Evolutionary conservation across 2,888 invertebrate species (phyloP).

Genomic region (Drosophila niveifrons): DNA sequence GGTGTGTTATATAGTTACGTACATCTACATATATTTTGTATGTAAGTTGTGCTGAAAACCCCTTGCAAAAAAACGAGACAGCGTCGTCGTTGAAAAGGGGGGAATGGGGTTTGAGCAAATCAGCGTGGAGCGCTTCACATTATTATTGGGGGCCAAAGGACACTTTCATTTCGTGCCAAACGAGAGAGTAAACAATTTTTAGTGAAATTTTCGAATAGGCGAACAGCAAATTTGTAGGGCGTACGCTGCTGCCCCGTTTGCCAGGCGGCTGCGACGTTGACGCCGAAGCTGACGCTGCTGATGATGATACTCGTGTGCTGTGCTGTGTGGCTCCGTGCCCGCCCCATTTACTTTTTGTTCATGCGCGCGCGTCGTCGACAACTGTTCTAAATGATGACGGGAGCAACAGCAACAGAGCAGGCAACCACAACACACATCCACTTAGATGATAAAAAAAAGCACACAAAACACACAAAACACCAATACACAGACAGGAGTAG

Average conservation of each 20-base stretch:
- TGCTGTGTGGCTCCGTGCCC: slow-evolving; percentile 54
- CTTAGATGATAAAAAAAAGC: slow-evolving; percentile 58
- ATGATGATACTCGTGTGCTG: slow-evolving; percentile 61
- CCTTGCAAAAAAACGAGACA: not conserved
- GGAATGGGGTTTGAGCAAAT: slow-evolving; percentile 12
- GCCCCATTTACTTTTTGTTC: slow-evolving; percentile 69
- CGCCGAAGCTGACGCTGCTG: slow-evolving; percentile 53
- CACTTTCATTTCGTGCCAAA: slow-evolving; percentile 83
- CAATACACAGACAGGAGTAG: slow-evolving; percentile 21
- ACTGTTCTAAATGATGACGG: slow-evolving; percentile 78
- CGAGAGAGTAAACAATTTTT: slow-evolving; percentile 86
- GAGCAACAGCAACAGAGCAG: slow-evolving; percentile 52
- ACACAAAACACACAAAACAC: slow-evolving; percentile 30
- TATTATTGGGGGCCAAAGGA: slow-evolving; percentile 66
- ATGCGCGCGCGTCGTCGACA: slow-evolving; percentile 48
- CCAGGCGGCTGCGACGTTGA: slow-evolving; percentile 36
- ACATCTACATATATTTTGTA: not conserved
- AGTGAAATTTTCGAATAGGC: slow-evolving; percentile 86
- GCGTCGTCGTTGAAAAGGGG: slow-evolving; percentile 32
- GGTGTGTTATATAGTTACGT: slow-evolving; percentile 14
- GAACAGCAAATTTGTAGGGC: slow-evolving; percentile 84
- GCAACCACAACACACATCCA: slow-evolving; percentile 50
- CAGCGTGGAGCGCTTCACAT: slow-evolving; percentile 13
- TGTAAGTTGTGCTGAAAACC: not conserved
- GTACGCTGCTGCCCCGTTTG: slow-evolving; percentile 58